Conservation (phyloP, 1,140 invertebrate genomes). For the Lineus longissimus region DNA sequence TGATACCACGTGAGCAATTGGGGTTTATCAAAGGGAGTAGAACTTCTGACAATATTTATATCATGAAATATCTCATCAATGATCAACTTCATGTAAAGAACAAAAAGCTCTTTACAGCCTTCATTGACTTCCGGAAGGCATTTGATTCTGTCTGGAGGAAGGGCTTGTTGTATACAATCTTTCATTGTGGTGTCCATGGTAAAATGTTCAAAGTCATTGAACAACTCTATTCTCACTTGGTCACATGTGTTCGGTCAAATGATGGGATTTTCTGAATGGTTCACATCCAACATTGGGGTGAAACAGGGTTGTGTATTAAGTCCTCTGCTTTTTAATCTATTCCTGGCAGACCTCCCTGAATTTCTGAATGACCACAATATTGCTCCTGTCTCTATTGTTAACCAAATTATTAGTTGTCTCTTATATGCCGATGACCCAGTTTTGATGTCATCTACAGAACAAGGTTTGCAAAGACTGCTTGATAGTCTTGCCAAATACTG, state of each 20-base stretch:
- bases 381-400: not conserved
- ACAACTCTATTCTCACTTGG: too few relatives aligned
- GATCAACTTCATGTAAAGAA: not conserved
- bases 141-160: not conserved
- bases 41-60: not conserved
- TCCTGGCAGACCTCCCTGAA: not conserved
- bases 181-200: too few relatives aligned
- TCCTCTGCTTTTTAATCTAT: conserved; percentile 5
- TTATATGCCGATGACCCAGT: not conserved
- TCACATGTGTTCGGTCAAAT: too few relatives aligned
- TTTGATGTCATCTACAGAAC: not conserved
- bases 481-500: not conserved
- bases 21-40: not conserved
- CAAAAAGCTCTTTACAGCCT: not conserved
- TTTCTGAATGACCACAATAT: not conserved
- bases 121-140: conserved; percentile 5
- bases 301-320: conserved; percentile 1
- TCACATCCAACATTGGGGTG: not conserved
- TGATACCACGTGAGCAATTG: not conserved
- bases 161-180: not conserved
- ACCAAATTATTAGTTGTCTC: not conserved
- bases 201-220: too few relatives aligned
- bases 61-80: not conserved
- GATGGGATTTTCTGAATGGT: too few relatives aligned
- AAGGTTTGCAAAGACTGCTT: not conserved